Evolutionary conservation across 2,113 vertebrate genomes (phyloP), one percentile per base, ranked within the genome.

Genomic region (Nyctereutes procyonoides): DNA sequence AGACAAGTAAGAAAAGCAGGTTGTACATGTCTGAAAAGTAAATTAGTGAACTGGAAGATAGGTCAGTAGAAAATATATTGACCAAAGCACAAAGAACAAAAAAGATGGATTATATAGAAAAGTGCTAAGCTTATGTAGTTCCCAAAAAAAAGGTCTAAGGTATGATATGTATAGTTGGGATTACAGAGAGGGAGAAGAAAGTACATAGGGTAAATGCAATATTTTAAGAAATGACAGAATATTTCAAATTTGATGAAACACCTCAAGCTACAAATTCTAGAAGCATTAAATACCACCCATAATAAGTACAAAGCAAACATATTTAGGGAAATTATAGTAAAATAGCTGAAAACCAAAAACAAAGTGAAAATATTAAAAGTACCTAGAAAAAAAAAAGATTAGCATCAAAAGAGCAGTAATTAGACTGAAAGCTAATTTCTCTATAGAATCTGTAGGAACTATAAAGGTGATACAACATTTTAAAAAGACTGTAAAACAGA

Each of bases 181-280:
- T 87, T 76, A 90, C 32, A 62, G 53, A 58, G 43, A 26, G 17
- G 20, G 3, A 79, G 13, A 90, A 76, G 38, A 84, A 65, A 90
- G 2, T 43, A 58, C 32, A 13, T 12, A 20, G 26, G 32, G 8
- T 30, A 67, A 95, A 80, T 67, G 51, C 4, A 65, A 0, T 83
- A 73, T 93, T 94, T 90, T 43, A 87, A 86, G 65, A 96, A 93
- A 86, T 89, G 58, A 53, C 38, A 74, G 60, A 43, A 93, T n/a
- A 94, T 82, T 96, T 81, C 56, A 94, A n/a, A 85, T 74, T 92
- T 85, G 56, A 43, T 26, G 7, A 83, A 81, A 90, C 10, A 55
- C 22, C 53, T n/a, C 13, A 90, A 93, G 32, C 55, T 79, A 32
- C 2, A 38, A 69, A 84, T 84, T 95, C 10, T 85, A 22, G 74